phyloP scores from a whole-genome alignment of 2,797 vertebrate species.

The Clamator glandarius region DNA sequence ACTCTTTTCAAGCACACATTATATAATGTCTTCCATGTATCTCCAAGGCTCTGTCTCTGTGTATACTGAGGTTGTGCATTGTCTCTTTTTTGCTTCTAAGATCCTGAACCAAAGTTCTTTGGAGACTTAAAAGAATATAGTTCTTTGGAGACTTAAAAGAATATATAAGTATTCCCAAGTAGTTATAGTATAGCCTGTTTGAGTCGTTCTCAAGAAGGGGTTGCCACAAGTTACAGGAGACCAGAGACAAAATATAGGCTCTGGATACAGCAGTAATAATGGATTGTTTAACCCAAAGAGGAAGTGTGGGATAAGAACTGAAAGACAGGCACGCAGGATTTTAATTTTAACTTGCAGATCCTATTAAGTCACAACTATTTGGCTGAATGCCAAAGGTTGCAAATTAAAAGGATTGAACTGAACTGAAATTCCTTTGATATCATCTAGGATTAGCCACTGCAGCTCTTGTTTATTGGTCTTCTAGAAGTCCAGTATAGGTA shows the following conservation, averaged over 20 bases:
- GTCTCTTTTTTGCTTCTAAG: neutral
- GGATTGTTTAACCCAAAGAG: neutral
- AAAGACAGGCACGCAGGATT: slow-evolving; percentile 6
- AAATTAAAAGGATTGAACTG: slow-evolving; percentile 2
- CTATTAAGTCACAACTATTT: slow-evolving; percentile 21
- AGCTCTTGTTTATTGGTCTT: neutral
- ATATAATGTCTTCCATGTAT: neutral
- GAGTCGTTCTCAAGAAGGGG: neutral
- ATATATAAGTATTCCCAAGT: neutral
- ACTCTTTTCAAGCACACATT: too few species aligned
- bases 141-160: neutral
- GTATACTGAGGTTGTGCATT: neutral
- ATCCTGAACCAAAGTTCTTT: neutral
- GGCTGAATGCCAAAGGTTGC: neutral
- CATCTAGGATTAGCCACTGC: neutral
- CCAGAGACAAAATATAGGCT: neutral
- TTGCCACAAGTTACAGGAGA: neutral
- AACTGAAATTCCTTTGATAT: slow-evolving; percentile 5
- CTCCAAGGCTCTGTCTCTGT: neutral
- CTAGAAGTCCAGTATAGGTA: neutral
- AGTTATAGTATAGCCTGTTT: neutral
- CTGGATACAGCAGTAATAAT: neutral
- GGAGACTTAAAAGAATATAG: neutral
- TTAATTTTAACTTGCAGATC: slow-evolving; percentile 47
- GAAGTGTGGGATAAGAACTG: neutral